These are phyloP conservation scores for Illadopsis cleaveri DNA, from an alignment of 2,113 vertebrate species.

Conservation along the genomic window DNA sequence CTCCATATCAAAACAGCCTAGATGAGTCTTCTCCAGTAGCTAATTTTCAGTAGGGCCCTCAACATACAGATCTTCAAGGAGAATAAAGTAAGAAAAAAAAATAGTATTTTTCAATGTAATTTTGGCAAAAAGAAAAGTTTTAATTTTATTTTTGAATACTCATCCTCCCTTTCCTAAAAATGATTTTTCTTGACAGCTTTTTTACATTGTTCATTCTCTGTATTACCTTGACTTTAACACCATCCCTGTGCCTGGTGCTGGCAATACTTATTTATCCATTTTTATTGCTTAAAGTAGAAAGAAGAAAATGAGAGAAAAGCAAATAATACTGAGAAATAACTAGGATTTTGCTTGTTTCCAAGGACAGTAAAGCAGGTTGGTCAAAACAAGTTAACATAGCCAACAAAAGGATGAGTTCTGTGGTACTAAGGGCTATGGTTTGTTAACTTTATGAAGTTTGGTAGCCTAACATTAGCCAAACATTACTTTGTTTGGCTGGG, in stretches of 20 bases:
- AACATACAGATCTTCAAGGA: accelerated
- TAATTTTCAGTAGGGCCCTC: background rate
- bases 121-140: background rate
- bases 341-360: background rate
- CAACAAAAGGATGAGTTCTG: background rate
- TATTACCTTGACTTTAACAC: background rate
- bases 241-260: background rate
- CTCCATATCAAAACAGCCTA: background rate
- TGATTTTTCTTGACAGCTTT: background rate
- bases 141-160: background rate
- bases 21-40: background rate
- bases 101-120: background rate
- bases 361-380: background rate
- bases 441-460: background rate
- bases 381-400: background rate
- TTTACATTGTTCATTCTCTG: background rate
- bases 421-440: background rate
- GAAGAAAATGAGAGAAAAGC: background rate
- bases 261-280: background rate
- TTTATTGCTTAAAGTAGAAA: background rate
- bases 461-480: background rate
- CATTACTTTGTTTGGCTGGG: background rate
- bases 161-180: background rate
- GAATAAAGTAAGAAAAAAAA: background rate
- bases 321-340: background rate